Base-by-base conservation (phyloP, 2,888 invertebrate genomes). In the Chouioia cunea region DNA sequence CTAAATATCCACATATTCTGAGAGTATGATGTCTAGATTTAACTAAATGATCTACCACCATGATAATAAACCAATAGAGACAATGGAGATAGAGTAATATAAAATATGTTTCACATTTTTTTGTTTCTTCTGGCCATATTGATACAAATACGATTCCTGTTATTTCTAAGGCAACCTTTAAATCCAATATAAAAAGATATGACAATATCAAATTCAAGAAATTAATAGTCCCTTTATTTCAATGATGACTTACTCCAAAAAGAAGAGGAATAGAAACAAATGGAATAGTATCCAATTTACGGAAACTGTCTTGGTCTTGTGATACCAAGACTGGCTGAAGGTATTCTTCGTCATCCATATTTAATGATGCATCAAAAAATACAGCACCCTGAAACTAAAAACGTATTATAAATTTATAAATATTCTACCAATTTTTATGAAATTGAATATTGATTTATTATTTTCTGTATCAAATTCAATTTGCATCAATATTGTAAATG, bases 1-100 rank as follows among this genome's bases (percentile, higher is more conserved):
- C 91, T 70, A 92, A 87, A 78, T 92, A 92, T 2, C 92, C 92
- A 78, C 89, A 88, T 73, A 91, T 86, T 69, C 91, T 87, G 50
- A 91, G 81, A 73, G 87, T 85, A 72, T 91, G 89, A 78, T 92
- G 92, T 77, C 87, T 88, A 44, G 83, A 83, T 80, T 89, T 89
- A 0, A 89, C 85, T 59, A 89, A 80, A 79, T 89, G 88, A 83
- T 92, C 83, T 2, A 75, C 67, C 8, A 79, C 1, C 80, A 85
- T 79, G 20, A 84, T 75, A 23, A 82, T 58, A 14, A 84, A 23
- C 85, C 85, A 85, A 56, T 80, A 85, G 2, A 71, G 73, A 57
- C 84, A 83, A 57, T 85, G 85, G 2, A 85, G 78, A 60, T 85
- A 85, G 10, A 85, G 76, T 46, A 82, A 81, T 74, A 83, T 79